These are phyloP conservation scores for Sus scrofa DNA, from an alignment of 2,113 vertebrate genomes.

Conservation along the genomic window DNA sequence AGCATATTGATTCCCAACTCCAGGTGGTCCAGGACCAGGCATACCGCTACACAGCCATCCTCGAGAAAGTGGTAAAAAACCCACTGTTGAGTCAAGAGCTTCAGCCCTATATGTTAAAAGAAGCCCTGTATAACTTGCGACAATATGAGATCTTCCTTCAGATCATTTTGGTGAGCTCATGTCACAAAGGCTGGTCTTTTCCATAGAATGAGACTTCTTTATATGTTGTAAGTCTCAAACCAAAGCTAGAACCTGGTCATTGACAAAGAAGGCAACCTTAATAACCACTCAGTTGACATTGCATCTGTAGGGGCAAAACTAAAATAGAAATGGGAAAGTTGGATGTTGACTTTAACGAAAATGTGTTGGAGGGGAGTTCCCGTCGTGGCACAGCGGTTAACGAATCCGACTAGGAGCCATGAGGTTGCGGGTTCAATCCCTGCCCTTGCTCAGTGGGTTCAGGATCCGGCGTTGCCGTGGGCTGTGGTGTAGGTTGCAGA, in stretches of 20 bases:
- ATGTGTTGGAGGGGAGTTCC: too few relatives aligned
- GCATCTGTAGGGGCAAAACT: not conserved
- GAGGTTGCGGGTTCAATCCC: too few relatives aligned
- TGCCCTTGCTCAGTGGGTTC: too few relatives aligned
- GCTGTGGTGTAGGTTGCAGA: too few relatives aligned
- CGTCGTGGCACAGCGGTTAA: too few relatives aligned
- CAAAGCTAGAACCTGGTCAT: not conserved
- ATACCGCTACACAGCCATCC: conserved; percentile 90
- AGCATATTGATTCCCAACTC: conserved; percentile 86
- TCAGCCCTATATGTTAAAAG: conserved; percentile 86
- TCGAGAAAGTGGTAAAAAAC: conserved; percentile 87
- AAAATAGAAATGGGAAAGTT: conserved; percentile 8
- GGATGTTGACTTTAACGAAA: not conserved
- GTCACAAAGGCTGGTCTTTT: not conserved
- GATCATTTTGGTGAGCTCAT: conserved; percentile 92
- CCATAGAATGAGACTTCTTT: not conserved
- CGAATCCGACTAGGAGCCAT: too few relatives aligned
- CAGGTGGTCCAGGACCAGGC: conserved; percentile 84
- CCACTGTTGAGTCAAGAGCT: conserved; percentile 45
- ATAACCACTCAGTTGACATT: not conserved
- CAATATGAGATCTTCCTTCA: conserved; percentile 94
- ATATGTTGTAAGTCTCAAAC: not conserved
- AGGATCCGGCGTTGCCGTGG: too few relatives aligned
- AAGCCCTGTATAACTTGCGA: conserved; percentile 92
- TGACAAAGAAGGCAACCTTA: not conserved